phyloP scores from a whole-genome alignment of 2,797 vertebrate genomes.

The Chelonia mydas region DNA sequence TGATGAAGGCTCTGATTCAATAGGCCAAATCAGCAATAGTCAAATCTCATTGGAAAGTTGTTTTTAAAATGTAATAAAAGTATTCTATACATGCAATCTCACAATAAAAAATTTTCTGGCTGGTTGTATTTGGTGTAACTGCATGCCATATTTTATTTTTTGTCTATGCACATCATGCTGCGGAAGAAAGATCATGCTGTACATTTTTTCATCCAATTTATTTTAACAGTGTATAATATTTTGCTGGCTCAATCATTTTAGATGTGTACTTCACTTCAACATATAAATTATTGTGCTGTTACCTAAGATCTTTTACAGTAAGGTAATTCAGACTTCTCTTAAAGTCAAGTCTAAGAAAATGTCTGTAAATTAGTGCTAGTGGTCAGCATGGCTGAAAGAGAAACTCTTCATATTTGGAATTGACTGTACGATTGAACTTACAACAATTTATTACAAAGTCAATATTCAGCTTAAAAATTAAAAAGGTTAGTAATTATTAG shows the following conservation, averaged over 20 bases:
- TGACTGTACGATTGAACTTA: slow-evolving; percentile 76
- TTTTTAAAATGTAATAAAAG: not conserved
- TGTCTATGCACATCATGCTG: not conserved
- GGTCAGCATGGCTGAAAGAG: slow-evolving; percentile 76
- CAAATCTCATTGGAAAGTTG: not conserved
- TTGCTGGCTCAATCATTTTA: slow-evolving; percentile 39
- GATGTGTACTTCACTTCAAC: slow-evolving; percentile 17
- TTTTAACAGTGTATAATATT: slow-evolving; percentile 9
- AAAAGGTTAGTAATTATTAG: slow-evolving; percentile 84
- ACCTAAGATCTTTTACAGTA: slow-evolving; percentile 60
- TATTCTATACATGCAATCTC: not conserved
- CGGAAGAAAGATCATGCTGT: not conserved
- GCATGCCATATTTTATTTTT: not conserved
- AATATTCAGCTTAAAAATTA: slow-evolving; percentile 83
- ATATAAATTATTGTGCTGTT: slow-evolving; percentile 61
- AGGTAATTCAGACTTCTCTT: slow-evolving; percentile 71
- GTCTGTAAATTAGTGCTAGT: slow-evolving; percentile 80
- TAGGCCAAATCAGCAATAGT: not conserved
- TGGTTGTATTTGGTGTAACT: not conserved
- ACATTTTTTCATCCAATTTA: not conserved
- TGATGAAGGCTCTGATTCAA: not conserved
- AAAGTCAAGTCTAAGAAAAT: slow-evolving; percentile 65
- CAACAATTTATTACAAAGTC: slow-evolving; percentile 84
- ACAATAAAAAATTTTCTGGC: not conserved
- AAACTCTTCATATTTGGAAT: slow-evolving; percentile 78